Conservation (phyloP, 2,888 invertebrate species). For the Rhingia rostrata region DNA sequence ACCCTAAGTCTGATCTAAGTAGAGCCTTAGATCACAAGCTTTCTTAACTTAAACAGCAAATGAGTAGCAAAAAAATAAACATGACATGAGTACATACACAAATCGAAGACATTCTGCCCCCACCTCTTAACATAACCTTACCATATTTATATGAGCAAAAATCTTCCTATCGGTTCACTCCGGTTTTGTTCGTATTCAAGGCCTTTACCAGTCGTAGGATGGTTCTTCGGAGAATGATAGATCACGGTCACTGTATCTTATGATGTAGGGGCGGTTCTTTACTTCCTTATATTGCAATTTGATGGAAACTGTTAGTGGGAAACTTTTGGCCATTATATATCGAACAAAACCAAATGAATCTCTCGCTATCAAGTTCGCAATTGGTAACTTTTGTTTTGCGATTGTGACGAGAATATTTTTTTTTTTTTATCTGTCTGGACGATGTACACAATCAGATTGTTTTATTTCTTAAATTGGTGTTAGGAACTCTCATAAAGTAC, state of each 20-base stretch:
- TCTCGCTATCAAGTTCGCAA: constrained; percentile 40
- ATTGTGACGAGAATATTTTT: neutral
- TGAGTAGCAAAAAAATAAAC: too few relatives aligned
- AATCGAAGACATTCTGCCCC: too few relatives aligned
- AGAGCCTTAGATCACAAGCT: too few relatives aligned
- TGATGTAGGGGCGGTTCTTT: constrained; percentile 79
- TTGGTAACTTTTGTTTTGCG: constrained; percentile 21
- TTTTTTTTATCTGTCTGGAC: neutral
- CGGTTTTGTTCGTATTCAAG: constrained; percentile 41
- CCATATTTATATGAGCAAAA: constrained; percentile 64
- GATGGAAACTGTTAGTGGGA: constrained; percentile 60
- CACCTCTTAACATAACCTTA: constrained; percentile 41
- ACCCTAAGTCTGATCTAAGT: too few relatives aligned
- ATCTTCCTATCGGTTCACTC: constrained; percentile 46
- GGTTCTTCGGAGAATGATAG: constrained; percentile 75
- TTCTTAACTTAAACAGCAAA: too few relatives aligned
- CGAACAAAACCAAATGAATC: constrained; percentile 52
- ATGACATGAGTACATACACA: too few relatives aligned
- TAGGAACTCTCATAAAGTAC: neutral
- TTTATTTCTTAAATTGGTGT: neutral
- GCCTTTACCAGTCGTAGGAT: constrained; percentile 67
- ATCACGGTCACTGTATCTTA: constrained; percentile 80
- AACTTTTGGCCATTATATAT: constrained; percentile 69
- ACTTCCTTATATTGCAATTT: constrained; percentile 69
- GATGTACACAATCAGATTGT: constrained; percentile 11